These are phyloP conservation scores for Diplolepis rosae DNA, from an alignment of 2,888 invertebrate genomes.

Conservation along the genomic window DNA sequence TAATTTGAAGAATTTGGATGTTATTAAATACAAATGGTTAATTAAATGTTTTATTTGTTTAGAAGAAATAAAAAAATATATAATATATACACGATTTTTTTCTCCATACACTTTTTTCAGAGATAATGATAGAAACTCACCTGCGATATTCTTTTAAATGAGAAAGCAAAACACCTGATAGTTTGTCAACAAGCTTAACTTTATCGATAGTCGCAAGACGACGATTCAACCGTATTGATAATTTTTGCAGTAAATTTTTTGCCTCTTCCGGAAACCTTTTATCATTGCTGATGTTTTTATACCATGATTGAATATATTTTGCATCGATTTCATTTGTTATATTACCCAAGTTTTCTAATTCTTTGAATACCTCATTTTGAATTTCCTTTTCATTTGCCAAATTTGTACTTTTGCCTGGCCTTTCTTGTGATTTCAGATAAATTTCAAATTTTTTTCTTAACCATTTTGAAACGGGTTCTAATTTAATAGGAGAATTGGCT, in stretches of 20 bases:
- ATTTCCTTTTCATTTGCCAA: slow-evolving; percentile 21
- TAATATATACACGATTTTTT: background rate
- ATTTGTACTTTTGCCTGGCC: slow-evolving; percentile 10
- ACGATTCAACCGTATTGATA: slow-evolving; percentile 70
- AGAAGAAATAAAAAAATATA: background rate
- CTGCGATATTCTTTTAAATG: slow-evolving; percentile 81
- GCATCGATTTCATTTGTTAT: slow-evolving; percentile 73
- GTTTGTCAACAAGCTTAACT: slow-evolving; percentile 71
- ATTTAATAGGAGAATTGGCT: slow-evolving; percentile 57
- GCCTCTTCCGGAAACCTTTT: slow-evolving; percentile 73
- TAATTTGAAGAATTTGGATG: too few relatives aligned
- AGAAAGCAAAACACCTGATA: slow-evolving; percentile 76
- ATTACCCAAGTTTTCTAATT: slow-evolving; percentile 54
- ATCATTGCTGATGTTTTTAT: slow-evolving; percentile 74
- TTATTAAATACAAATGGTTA: too few relatives aligned
- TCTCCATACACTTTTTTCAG: too few relatives aligned
- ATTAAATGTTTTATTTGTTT: slow-evolving; percentile 5
- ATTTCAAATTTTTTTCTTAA: slow-evolving; percentile 47
- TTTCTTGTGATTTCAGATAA: background rate
- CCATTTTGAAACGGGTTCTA: slow-evolving; percentile 58
- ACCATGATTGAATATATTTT: slow-evolving; percentile 75
- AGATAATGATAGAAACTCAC: slow-evolving; percentile 42
- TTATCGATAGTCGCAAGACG: slow-evolving; percentile 71
- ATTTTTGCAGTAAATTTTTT: slow-evolving; percentile 70
- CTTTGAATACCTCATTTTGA: slow-evolving; percentile 29